Percentiles rank a stretch among this genome's conserved stretches.
Conservation (phyloP, 2,888 invertebrate genomes). For the Pollenia griseotomentosa region DNA sequence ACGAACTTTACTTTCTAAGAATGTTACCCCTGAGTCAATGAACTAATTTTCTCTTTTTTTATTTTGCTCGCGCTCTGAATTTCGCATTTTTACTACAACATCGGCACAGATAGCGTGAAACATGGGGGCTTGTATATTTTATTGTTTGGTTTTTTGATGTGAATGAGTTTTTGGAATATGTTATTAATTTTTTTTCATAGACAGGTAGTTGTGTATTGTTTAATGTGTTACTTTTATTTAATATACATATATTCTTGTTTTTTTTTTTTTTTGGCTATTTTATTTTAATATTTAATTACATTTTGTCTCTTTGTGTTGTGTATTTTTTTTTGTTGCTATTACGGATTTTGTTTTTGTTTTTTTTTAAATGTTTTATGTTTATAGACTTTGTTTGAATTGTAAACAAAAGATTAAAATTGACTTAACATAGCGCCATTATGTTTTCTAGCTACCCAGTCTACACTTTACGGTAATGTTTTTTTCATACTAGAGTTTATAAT, state of each 20-base stretch:
- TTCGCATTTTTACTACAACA: slow-evolving; percentile 28
- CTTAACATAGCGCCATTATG: slow-evolving; percentile 30
- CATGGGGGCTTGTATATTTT: not conserved
- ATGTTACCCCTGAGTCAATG: slow-evolving; percentile 44
- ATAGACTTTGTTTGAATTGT: slow-evolving; percentile 44
- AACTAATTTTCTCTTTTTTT: slow-evolving; percentile 33
- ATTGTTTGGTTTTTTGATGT: not conserved
- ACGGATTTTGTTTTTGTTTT: not conserved
- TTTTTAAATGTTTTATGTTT: slow-evolving; percentile 7
- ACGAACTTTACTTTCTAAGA: slow-evolving; percentile 20
- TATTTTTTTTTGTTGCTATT: slow-evolving; percentile 10
- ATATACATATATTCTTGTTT: not conserved
- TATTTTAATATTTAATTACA: slow-evolving; percentile 62
- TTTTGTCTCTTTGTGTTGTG: slow-evolving; percentile 33
- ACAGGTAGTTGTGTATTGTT: not conserved
- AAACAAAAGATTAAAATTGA: slow-evolving; percentile 52
- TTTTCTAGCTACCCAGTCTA: slow-evolving; percentile 3
- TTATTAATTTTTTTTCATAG: not conserved
- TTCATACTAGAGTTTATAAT: not conserved
- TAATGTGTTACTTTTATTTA: slow-evolving; percentile 1
- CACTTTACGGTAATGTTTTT: slow-evolving; percentile 4
- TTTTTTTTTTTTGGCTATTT: slow-evolving; percentile 5
- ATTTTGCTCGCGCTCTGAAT: slow-evolving; percentile 30
- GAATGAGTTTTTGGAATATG: slow-evolving; percentile 27
- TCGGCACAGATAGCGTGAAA: not conserved